Percentiles rank a stretch among this genome's conserved stretches.
Evolutionary conservation across 2,888 invertebrate species (phyloP).

Genomic region (Romanomermis culicivorax): DNA sequence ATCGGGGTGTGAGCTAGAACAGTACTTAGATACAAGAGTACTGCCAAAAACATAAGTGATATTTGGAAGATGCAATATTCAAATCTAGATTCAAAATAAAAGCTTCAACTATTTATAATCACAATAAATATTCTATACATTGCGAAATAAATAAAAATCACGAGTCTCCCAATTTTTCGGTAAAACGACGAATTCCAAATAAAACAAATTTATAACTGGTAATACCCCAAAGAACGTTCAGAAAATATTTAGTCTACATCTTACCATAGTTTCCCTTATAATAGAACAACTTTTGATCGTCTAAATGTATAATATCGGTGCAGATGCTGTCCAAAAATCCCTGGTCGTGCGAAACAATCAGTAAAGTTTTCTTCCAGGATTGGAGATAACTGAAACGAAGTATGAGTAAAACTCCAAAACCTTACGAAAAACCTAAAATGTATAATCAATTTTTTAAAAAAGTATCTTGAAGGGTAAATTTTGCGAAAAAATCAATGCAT

Average conservation of each 20-base stretch:
- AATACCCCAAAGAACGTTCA: too few species aligned
- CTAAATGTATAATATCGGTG: constrained; percentile 91
- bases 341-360: constrained; percentile 98
- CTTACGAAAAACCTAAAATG: constrained; percentile 10
- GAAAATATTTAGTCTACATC: constrained; percentile 8
- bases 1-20: too few species aligned
- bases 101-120: too few species aligned
- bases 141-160: too few species aligned
- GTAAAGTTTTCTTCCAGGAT: constrained; percentile 90
- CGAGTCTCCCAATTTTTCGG: not conserved
- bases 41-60: too few species aligned
- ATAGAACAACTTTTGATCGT: constrained; percentile 74
- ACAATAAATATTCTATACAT: too few species aligned
- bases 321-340: constrained; percentile 98
- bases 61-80: too few species aligned
- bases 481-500: too few species aligned
- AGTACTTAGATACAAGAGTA: too few species aligned
- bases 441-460: constrained; percentile 3
- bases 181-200: not conserved
- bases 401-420: too few species aligned
- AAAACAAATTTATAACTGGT: not conserved
- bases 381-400: constrained; percentile 54
- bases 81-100: too few species aligned
- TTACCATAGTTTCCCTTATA: constrained; percentile 80
- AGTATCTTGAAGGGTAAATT: too few species aligned